Evolutionary conservation across 2,113 vertebrate species (phyloP).

Genomic region (Cebus imitator): DNA sequence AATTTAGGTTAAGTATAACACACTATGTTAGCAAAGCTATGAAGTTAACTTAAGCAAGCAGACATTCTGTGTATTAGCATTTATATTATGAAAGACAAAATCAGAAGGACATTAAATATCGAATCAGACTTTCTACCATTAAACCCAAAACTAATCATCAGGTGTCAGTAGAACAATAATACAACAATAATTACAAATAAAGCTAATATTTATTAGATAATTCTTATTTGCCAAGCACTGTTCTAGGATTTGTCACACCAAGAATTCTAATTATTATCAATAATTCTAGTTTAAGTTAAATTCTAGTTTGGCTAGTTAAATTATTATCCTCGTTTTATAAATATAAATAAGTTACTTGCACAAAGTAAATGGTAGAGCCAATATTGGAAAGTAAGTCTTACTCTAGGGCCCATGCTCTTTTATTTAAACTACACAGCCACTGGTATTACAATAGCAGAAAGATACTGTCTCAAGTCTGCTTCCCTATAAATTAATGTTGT

Average conservation of each 20-base stretch:
- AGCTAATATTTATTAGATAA: background rate
- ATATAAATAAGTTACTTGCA: background rate
- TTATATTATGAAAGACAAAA: conserved; percentile 13
- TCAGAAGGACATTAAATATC: background rate
- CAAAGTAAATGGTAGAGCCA: background rate
- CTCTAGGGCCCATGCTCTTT: background rate
- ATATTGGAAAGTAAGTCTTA: background rate
- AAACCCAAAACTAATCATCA: background rate
- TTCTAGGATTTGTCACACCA: background rate
- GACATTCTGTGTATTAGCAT: background rate
- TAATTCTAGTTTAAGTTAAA: background rate
- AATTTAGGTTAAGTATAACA: background rate
- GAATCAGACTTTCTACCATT: conserved; percentile 8
- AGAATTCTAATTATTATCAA: background rate
- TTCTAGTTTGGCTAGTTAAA: background rate
- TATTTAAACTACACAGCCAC: background rate
- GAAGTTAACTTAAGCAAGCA: conserved; percentile 9
- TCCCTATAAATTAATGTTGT: background rate
- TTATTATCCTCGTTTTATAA: background rate
- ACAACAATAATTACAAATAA: background rate
- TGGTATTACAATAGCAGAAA: background rate
- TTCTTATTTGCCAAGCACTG: background rate
- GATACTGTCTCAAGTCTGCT: background rate
- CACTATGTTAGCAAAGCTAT: background rate
- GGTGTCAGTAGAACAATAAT: background rate